Evolutionary conservation across 2,113 vertebrate genomes (phyloP).

Genomic region (Carollia perspicillata): DNA sequence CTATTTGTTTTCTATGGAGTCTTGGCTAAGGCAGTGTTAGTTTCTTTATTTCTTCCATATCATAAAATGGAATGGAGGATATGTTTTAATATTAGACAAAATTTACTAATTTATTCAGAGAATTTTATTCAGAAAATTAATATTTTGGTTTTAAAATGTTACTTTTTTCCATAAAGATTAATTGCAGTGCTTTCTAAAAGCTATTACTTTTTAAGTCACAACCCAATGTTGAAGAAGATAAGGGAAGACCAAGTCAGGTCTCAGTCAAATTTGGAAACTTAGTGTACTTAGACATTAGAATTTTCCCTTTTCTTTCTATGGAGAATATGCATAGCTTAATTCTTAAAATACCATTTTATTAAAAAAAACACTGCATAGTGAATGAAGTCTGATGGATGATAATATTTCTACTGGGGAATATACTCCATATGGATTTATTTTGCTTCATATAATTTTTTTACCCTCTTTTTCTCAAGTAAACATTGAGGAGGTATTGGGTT

Average conservation of each 20-base stretch:
- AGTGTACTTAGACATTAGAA: background rate
- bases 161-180: background rate
- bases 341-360: constrained; percentile 6
- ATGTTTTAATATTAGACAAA: background rate
- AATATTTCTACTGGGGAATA: background rate
- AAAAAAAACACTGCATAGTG: background rate
- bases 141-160: background rate
- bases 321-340: background rate
- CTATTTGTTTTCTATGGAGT: background rate
- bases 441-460: background rate
- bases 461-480: background rate
- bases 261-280: background rate
- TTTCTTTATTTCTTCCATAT: background rate
- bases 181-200: background rate
- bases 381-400: background rate
- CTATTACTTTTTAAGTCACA: constrained; percentile 11
- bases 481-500: background rate
- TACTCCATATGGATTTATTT: background rate
- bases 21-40: background rate
- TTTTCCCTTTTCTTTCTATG: constrained; percentile 16
- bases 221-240: background rate
- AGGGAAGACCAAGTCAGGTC: background rate
- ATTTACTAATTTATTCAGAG: constrained; percentile 17
- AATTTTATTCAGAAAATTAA: no score
- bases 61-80: background rate